These are phyloP conservation scores for Ophioderma brevispina DNA, from an alignment of 35 echinoderm and acorn worm species.

Conservation along the genomic window DNA sequence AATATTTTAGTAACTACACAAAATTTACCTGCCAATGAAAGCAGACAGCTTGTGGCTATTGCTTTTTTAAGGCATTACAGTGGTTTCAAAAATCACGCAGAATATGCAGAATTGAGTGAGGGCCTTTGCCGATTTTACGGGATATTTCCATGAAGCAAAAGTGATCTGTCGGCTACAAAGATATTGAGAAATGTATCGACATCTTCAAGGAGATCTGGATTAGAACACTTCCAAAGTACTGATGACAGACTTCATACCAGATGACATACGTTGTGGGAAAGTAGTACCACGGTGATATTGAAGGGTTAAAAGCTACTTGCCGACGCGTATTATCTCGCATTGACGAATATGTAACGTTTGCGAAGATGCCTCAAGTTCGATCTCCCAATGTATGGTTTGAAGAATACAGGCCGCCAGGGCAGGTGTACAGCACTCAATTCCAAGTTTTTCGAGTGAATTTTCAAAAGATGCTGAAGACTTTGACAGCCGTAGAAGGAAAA, in stretches of 20 bases:
- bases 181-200: not conserved
- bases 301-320: too few relatives aligned
- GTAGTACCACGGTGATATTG: too few relatives aligned
- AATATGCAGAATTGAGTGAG: not conserved
- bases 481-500: not conserved
- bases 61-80: not conserved
- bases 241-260: not conserved
- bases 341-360: not conserved
- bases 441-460: too few relatives aligned
- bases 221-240: not conserved
- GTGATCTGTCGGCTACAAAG: not conserved
- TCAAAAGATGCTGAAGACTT: not conserved
- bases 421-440: too few relatives aligned
- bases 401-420: too few relatives aligned
- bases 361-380: too few relatives aligned
- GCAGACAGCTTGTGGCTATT: not conserved
- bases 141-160: not conserved
- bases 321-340: not conserved
- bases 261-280: not conserved
- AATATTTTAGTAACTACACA: not conserved
- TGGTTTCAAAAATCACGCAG: not conserved
- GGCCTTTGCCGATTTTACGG: not conserved
- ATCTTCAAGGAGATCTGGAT: not conserved
- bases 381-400: too few relatives aligned
- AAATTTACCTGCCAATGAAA: not conserved